Evolutionary conservation across 2,888 invertebrate genomes (phyloP).

Genomic region (Tribolium freemani): DNA sequence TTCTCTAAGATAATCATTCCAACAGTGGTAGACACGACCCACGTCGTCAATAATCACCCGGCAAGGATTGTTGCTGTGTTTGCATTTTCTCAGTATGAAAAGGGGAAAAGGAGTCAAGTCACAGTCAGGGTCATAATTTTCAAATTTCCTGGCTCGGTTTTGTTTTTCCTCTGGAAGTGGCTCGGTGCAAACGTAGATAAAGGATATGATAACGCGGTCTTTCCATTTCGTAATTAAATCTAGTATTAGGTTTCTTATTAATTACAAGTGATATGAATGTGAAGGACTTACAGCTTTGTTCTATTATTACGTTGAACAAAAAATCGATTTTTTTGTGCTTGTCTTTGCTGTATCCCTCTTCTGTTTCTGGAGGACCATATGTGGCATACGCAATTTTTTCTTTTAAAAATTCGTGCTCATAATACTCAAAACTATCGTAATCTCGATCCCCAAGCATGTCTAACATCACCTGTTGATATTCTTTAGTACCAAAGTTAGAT

Average conservation of each 20-base stretch:
- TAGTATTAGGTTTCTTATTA: constrained; percentile 39
- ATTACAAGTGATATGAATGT: not conserved
- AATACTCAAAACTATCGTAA: constrained; percentile 70
- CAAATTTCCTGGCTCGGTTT: constrained; percentile 53
- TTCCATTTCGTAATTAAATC: constrained; percentile 53
- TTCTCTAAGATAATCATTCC: constrained; percentile 70
- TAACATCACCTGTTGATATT: constrained; percentile 72
- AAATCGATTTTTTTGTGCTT: constrained; percentile 53
- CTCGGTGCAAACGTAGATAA: constrained; percentile 58
- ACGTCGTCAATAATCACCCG: constrained; percentile 61
- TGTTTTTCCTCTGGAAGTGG: constrained; percentile 59
- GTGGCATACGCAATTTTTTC: constrained; percentile 73
- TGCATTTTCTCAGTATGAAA: constrained; percentile 63
- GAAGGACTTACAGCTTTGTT: constrained; percentile 52
- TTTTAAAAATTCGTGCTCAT: constrained; percentile 69
- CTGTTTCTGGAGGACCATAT: constrained; percentile 70
- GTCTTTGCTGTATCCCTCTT: constrained; percentile 64
- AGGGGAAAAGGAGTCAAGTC: constrained; percentile 60
- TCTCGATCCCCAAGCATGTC: constrained; percentile 73
- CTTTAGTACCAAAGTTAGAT: constrained; percentile 43
- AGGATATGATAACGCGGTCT: constrained; percentile 55
- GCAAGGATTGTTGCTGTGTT: constrained; percentile 56
- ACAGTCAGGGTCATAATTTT: constrained; percentile 58
- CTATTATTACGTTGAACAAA: constrained; percentile 54
- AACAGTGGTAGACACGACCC: constrained; percentile 71